Base-by-base conservation (phyloP, 2,797 vertebrate species). In the Pangasius djambal region DNA sequence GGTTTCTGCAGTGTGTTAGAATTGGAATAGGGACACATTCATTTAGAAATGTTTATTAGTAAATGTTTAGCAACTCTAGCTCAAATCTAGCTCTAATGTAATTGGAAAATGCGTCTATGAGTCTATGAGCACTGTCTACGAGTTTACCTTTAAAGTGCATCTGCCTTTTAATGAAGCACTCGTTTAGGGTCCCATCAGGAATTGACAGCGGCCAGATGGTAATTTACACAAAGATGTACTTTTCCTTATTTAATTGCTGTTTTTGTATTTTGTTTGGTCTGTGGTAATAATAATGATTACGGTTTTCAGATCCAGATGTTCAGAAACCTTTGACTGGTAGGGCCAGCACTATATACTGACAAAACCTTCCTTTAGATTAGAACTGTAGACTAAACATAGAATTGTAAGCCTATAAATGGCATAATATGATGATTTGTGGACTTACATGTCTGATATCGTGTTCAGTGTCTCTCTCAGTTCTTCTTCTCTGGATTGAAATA, bases 391-490 rank as follows among this genome's bases (percentile, higher is more conserved):
- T 15, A 50, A 50, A 15, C 22, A 79, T 34, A 18, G 4, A 34
- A 55, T 34, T 20, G 34, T 31, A 55, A 12, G 15, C 16, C 28
- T 18, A 79, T 20, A 34, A 9, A 31, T 22, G n/a, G 52, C n/a
- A 50, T 77, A 7, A 75, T 48, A 28, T 16, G 9, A 13, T 34
- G 50, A 55, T 79, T 57, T 79, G 50, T 55, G 10, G 34, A 91
- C 96, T 96, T 94, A 97, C 96, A 70, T 92, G 22, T 95, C 93
- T 90, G 95, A 93, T 89, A 97, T 94, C 87, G 94, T 75, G 65
- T 31, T 91, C 83, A 97, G 88, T 85, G 93, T 94, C 91, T 74
- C 89, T 89, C 34, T 94, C 77, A 97, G 92, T 72, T 95, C 92
- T 88, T 96, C 95, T 86, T 95, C 94, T 86, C 96, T 97, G 93